phyloP scores from a whole-genome alignment of 2,888 invertebrate genomes.

The Acleris sparsana region DNA sequence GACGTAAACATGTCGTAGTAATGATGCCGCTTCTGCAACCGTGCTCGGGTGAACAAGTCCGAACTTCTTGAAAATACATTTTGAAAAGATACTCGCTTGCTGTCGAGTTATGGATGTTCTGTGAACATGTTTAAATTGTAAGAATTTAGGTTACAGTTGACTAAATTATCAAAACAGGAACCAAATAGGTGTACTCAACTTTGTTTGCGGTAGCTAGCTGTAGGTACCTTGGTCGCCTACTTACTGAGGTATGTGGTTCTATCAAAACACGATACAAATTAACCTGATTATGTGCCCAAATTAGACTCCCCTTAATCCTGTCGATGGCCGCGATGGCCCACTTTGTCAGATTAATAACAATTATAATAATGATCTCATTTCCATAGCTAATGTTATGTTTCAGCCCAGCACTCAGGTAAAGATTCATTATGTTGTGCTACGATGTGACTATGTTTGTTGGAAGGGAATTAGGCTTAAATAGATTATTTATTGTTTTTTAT shows the following conservation, averaged over 20 bases:
- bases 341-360: conserved; percentile 63
- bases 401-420: conserved; percentile 43
- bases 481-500: no score
- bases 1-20: conserved; percentile 78
- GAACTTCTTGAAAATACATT: conserved; percentile 29
- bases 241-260: conserved; percentile 1
- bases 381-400: conserved; percentile 62
- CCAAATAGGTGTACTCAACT: neutral
- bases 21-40: conserved; percentile 70
- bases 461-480: no score
- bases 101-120: conserved; percentile 7
- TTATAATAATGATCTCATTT: conserved; percentile 64
- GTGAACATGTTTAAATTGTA: no score
- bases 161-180: neutral
- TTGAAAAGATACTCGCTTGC: conserved; percentile 15
- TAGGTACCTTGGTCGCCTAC: neutral
- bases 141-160: no score
- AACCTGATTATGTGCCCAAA: conserved; percentile 36
- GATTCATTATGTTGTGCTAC: conserved; percentile 12
- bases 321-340: conserved; percentile 43
- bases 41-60: conserved; percentile 35
- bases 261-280: conserved; percentile 31
- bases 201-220: neutral
- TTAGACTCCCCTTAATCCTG: conserved; percentile 45
- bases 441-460: neutral